Evolutionary conservation across 92 coral and sea anemone genomes (phyloP).

Genomic region (Desmophyllum pertusum): DNA sequence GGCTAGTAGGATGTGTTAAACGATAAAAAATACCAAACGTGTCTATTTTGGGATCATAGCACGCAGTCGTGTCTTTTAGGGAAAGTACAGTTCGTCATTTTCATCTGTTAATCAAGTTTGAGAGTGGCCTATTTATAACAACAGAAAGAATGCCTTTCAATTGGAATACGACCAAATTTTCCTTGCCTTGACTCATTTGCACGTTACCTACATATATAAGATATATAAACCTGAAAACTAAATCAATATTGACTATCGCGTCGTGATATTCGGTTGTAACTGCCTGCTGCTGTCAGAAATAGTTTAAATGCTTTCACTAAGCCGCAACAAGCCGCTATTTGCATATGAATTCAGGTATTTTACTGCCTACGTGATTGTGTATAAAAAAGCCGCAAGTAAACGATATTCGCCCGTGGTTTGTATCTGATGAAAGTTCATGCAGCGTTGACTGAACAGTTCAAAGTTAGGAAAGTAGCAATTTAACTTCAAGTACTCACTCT

Average conservation of each 20-base stretch:
- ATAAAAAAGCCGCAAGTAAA: not conserved
- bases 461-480: not conserved
- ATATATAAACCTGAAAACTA: not conserved
- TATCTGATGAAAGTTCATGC: too few species aligned
- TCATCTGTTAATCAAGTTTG: not conserved
- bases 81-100: not conserved
- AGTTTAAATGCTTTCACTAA: not conserved
- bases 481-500: not conserved
- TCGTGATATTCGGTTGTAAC: not conserved
- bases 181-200: not conserved
- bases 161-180: not conserved
- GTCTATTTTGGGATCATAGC: not conserved
- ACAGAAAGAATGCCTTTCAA: not conserved
- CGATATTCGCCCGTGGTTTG: not conserved
- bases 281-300: not conserved
- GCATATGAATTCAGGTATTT: not conserved
- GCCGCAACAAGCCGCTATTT: not conserved
- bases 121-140: not conserved
- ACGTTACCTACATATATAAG: not conserved
- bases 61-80: not conserved
- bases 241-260: not conserved
- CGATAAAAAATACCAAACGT: not conserved
- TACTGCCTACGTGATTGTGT: not conserved
- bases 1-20: not conserved
- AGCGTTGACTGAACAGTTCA: not conserved